Base-by-base conservation (phyloP, 2,113 vertebrate species). In the Lepisosteus oculatus region DNA sequence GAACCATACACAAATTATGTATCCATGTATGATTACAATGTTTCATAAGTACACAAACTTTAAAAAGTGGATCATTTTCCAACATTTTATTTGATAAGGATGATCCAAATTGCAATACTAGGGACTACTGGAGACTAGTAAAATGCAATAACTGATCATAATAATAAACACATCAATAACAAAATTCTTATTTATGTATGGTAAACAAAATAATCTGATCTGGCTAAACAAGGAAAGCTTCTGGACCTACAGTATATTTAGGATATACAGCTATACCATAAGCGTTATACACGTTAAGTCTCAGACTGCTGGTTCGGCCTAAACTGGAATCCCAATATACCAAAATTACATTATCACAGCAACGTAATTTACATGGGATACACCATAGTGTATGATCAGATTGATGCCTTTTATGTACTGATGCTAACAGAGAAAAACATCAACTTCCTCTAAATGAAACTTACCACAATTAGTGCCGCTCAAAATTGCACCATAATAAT, bases 391-490 rank as follows among this genome's bases (percentile, higher is more conserved):
- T 65, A 4, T 29, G 29, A 29, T 17, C n/a, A 56, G 61, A 82
- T 85, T 84, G 79, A 85, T 71, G 62, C 69, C 67, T 76, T 86
- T 88, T 84, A 85, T 84, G 76, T 75, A 78, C 73, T 81, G 75
- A 71, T 42, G 0, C 78, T 85, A 83, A 86, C 85, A 79, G 77
- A 86, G 79, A 71, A 43, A 75, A 72, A 77, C 80, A 84, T 80
- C 82, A 72, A 79, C 41, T 75, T 74, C 81, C 72, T 77, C 77
- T 86, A 81, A 82, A 86, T 80, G 79, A 80, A 81, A 80, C 75
- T 83, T 76, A 76, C 72, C 81, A 78, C 78, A 80, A 81, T 84
- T 78, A 83, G 76, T 78, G 79, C 76, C 67, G 72, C 76, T 79
- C 74, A 80, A 69, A 69, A 72, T 29, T 73, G 70, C 76, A 72